Base-by-base conservation (phyloP, 1,140 invertebrate genomes). In the Catajapyx aquilonaris region DNA sequence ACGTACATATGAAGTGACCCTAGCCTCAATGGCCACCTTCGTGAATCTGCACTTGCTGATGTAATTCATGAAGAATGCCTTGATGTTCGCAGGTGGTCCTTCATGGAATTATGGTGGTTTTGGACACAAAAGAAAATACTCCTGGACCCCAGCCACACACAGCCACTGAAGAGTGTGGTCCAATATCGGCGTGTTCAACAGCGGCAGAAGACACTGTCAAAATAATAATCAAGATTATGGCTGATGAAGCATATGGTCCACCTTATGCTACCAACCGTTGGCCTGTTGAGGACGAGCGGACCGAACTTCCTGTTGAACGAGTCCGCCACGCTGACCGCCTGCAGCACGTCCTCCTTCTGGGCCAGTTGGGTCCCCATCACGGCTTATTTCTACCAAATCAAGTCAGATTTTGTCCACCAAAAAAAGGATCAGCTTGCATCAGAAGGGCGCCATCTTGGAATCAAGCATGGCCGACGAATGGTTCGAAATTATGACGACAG, bases 151-250 rank as follows among this genome's bases (percentile, higher is more conserved):
- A 38, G 76, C 75, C 4, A 68, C 60, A 9, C 73, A 66, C 17
- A 95, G 57, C 35, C 76, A 78, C 54, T 90, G 77, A n/a, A 94
- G 55, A 1, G 81, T 70, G 53, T 88, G 91, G 52, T 90, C 78
- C 18, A 94, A 55, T 23, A 93, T 53, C 31, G 77, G 72, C 7
- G 71, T 65, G 53, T 90, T 87, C n/a, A 76, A 76, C 38, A 94
- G 49, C 5, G 83, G 75, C 16, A 88, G 50, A 41, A 90, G 57
- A 42, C 67, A 66, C 76, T 83, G 50, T 43, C 63, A 61, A 42
- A 40, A 41, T 43, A 36, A 44, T 23, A 39, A 5, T 25, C 25
- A 18, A 19, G 48, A 35, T 16, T 33, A 7, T 30, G 5, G 17
- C 19, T 20, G 21, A 21, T 36, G 11, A 9, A 10, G 32, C 17